Evolutionary conservation across 2,888 invertebrate species (phyloP).

Genomic region (Ornithoptera alexandrae): DNA sequence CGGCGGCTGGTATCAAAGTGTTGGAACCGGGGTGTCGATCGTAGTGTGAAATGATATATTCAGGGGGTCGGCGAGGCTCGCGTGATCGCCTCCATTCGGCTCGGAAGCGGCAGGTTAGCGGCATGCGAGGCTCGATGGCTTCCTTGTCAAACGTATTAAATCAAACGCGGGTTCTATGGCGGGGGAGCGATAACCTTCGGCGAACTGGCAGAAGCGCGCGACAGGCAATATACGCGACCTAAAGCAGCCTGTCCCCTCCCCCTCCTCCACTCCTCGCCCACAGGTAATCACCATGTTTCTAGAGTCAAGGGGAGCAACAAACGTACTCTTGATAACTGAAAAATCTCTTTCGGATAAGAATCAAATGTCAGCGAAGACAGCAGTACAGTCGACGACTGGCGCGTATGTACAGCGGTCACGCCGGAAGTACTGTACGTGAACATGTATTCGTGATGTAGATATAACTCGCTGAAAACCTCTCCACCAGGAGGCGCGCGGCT

Average conservation of each 20-base stretch:
- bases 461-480: no score
- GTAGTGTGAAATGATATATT: constrained; percentile 75
- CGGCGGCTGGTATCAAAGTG: constrained; percentile 31
- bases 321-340: no score
- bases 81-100: constrained; percentile 63
- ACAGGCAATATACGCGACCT: background rate
- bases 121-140: constrained; percentile 58
- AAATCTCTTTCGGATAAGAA: no score
- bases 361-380: no score
- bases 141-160: constrained; percentile 49
- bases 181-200: constrained; percentile 8
- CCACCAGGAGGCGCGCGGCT: no score
- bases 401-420: no score
- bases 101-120: constrained; percentile 47
- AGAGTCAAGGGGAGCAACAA: no score
- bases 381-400: no score
- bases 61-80: constrained; percentile 49
- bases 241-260: background rate
- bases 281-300: no score
- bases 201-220: background rate
- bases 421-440: no score
- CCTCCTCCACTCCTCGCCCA: no score
- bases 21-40: constrained; percentile 61
- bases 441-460: no score
- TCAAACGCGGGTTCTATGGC: constrained; percentile 1